Percentiles rank a stretch among this genome's conserved stretches.
phyloP scores from a whole-genome alignment of 2,888 invertebrate species.

The Dasysyrphus albostriatus region DNA sequence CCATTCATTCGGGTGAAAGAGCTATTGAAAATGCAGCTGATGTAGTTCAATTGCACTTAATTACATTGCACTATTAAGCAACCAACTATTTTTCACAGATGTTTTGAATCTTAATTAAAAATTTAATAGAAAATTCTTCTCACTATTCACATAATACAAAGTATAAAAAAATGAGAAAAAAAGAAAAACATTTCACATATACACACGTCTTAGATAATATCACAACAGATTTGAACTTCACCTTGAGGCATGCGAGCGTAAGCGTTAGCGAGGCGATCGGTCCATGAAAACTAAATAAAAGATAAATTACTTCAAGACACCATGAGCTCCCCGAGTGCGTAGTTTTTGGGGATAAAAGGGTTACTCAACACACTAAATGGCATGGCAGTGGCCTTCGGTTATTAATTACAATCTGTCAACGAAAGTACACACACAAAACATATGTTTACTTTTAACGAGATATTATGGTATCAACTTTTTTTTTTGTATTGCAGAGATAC shows the following conservation, averaged over 20 bases:
- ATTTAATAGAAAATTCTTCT: conserved; percentile 12
- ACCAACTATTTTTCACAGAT: conserved; percentile 41
- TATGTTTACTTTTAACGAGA: conserved; percentile 24
- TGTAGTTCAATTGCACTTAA: conserved; percentile 48
- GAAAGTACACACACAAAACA: conserved; percentile 2
- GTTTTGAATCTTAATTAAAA: conserved; percentile 47
- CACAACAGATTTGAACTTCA: conserved; percentile 67
- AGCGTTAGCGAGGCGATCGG: conserved; percentile 9
- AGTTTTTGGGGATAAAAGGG: conserved; percentile 17
- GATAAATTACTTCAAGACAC: conserved; percentile 23
- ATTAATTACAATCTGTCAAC: conserved; percentile 67
- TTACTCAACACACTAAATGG: conserved; percentile 21
- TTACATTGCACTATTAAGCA: conserved; percentile 29
- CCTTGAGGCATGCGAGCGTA: conserved; percentile 50
- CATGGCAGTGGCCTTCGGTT: conserved; percentile 54
- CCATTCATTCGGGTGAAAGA: not conserved
- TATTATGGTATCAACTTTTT: not conserved
- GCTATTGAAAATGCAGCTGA: conserved; percentile 36
- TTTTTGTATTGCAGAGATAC: conserved; percentile 15
- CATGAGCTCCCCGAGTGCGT: conserved; percentile 12
- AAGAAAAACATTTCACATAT: conserved; percentile 22
- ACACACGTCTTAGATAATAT: conserved; percentile 18
- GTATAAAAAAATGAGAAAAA: conserved; percentile 21
- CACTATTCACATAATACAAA: conserved; percentile 9
- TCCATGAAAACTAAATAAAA: conserved; percentile 43